Conservation (phyloP, 2,888 invertebrate species). For the Adelognathus sp. region DNA sequence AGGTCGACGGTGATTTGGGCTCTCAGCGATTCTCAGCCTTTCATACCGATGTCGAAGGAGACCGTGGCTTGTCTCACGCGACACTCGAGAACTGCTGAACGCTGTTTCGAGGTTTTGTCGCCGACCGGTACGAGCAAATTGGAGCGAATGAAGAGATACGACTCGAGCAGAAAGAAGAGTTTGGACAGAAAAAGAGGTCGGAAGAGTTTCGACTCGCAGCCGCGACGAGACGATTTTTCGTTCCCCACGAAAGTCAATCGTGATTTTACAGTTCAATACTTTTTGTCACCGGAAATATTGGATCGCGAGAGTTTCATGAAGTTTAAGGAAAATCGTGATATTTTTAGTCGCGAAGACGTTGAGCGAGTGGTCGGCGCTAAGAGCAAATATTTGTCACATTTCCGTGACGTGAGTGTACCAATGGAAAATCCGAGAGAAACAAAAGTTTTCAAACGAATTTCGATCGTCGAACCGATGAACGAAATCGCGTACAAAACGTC, state of each 20-base stretch:
- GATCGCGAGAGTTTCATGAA: background rate
- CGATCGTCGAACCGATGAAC: background rate
- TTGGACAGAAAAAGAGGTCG: background rate
- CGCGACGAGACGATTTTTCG: background rate
- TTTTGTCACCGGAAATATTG: constrained; percentile 28
- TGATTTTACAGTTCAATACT: constrained; percentile 54
- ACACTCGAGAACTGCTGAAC: background rate
- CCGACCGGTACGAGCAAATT: constrained; percentile 52
- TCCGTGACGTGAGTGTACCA: background rate
- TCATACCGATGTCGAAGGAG: constrained; percentile 60
- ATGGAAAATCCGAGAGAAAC: background rate
- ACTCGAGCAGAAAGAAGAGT: constrained; percentile 52
- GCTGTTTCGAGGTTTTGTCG: constrained; percentile 8
- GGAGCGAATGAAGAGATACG: constrained; percentile 63
- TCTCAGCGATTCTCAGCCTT: constrained; percentile 62
- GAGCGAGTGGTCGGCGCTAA: background rate
- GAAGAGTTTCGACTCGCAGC: constrained; percentile 7
- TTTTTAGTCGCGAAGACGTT: constrained; percentile 2
- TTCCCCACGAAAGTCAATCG: constrained; percentile 15
- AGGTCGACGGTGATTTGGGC: constrained; percentile 53
- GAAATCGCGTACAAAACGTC: background rate
- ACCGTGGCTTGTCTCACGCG: constrained; percentile 31
- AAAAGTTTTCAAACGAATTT: background rate
- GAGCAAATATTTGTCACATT: background rate
- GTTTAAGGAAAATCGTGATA: background rate